These are phyloP conservation scores for Willowsia nigromaculata DNA, from an alignment of 2,888 invertebrate genomes.

Conservation along the genomic window DNA sequence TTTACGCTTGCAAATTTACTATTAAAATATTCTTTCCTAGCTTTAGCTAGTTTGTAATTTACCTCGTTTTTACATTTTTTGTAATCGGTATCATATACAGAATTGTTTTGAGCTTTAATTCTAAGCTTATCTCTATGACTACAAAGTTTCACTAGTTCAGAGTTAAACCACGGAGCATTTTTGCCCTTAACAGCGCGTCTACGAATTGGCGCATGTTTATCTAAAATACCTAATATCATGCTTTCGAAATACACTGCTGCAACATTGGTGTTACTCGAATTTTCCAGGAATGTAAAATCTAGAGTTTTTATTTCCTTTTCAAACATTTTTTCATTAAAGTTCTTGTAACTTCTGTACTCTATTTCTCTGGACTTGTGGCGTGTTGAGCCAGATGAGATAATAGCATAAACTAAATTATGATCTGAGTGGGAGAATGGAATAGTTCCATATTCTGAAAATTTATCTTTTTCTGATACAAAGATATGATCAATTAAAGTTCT, in stretches of 20 bases:
- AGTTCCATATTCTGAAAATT: neutral
- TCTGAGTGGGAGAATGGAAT: neutral
- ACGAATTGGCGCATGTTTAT: neutral
- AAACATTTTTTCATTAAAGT: neutral
- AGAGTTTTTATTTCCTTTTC: neutral
- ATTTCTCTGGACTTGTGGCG: neutral
- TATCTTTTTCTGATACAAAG: too few species aligned
- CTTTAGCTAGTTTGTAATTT: neutral
- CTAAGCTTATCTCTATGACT: neutral
- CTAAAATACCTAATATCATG: neutral
- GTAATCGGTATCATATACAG: too few species aligned
- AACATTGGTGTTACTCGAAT: neutral
- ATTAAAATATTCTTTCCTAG: neutral
- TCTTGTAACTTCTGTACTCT: neutral
- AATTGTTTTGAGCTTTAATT: neutral
- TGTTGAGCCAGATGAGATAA: neutral
- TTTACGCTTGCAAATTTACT: neutral
- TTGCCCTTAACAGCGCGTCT: neutral
- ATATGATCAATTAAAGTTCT: neutral
- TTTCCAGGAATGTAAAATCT: neutral
- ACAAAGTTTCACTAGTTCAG: neutral
- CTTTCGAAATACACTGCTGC: neutral
- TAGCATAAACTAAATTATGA: neutral
- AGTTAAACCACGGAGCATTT: neutral
- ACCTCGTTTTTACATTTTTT: too few species aligned